Evolutionary conservation across 2,113 vertebrate genomes (phyloP), one percentile per base, ranked within the genome.

Genomic region (Elephantulus edwardii): DNA sequence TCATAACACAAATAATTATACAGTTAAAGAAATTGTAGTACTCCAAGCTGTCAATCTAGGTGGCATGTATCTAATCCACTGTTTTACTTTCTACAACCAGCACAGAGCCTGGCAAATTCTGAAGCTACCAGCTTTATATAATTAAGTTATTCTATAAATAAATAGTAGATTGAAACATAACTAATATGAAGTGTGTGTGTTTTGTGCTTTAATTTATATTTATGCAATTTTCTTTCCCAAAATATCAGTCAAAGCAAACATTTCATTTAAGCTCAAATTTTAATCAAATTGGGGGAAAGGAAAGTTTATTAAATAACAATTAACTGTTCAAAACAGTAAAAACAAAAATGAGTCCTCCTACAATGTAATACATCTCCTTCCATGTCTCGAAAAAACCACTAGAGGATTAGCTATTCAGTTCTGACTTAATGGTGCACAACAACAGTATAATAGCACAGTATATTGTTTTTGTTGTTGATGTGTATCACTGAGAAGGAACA

Each of bases 161-260:
- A 83, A 90, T 66, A 62, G 11, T 52, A 75, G 48, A 5, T 88
- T 82, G 86, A 30, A 76, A 86, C 79, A 26, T 77, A 46, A 7
- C 44, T 79, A 40, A 60, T 11, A 74, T 38, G 33, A 88, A 56
- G 6, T 75, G 6, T 78, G 24, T 52, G 40, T 60, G 26, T n/a
- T 12, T 19, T 64, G 7, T 44, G 58, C 50, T 72, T 88, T 85
- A 5, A 93, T 40, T 35, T 75, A 70, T 71, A 93, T 33, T 33
- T 70, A 78, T 66, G 9, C 12, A 26, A 44, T 92, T 81, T 91
- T 70, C 19, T 38, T 92, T 82, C 16, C 78, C 44, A 81, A 90
- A 88, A 60, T 71, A 83, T 52, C 46, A 82, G 24, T 75, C 46
- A 93, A 85, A 85, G 9, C 19, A 66, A n/a, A 90, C 86, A 79